Evolutionary conservation across 2,113 vertebrate genomes (phyloP).

Genomic region (Varanus salvator): DNA sequence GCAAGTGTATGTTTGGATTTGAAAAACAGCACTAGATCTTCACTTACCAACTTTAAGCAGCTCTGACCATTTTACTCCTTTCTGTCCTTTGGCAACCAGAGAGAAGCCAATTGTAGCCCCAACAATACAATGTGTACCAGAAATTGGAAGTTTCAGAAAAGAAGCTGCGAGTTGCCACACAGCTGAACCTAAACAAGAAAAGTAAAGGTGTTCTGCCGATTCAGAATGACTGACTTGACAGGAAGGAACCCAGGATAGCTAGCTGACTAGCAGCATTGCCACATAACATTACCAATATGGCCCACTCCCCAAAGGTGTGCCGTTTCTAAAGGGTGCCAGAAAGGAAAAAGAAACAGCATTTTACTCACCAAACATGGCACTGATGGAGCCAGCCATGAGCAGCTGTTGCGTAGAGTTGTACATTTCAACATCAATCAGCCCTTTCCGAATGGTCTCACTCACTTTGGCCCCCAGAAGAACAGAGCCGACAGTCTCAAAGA

Average conservation of each 20-base stretch:
- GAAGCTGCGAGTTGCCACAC: slow-evolving; percentile 95
- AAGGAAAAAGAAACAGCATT: not conserved
- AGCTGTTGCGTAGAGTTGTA: slow-evolving; percentile 80
- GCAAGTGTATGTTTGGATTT: too few species aligned
- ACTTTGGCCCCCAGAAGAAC: slow-evolving; percentile 95
- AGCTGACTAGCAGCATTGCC: too few species aligned
- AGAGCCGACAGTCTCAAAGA: slow-evolving; percentile 95
- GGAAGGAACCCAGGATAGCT: not conserved
- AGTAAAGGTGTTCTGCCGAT: not conserved
- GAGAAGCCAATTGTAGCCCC: slow-evolving; percentile 96
- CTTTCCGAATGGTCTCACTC: slow-evolving; percentile 95
- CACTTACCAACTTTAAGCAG: slow-evolving; percentile 91
- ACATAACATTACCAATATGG: not conserved
- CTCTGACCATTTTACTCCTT: slow-evolving; percentile 91
- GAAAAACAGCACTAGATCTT: fast-evolving
- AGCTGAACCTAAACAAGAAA: slow-evolving; percentile 85
- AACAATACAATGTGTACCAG: slow-evolving; percentile 97
- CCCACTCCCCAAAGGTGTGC: not conserved
- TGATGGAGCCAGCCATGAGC: slow-evolving; percentile 91
- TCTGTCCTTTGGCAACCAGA: slow-evolving; percentile 87
- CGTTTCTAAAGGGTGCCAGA: not conserved
- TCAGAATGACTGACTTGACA: not conserved
- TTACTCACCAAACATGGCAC: slow-evolving; percentile 91
- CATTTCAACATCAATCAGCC: slow-evolving; percentile 88
- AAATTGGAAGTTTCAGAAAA: slow-evolving; percentile 96